Evolutionary conservation across 2,888 invertebrate species (phyloP).

Genomic region (Bibio marci): DNA sequence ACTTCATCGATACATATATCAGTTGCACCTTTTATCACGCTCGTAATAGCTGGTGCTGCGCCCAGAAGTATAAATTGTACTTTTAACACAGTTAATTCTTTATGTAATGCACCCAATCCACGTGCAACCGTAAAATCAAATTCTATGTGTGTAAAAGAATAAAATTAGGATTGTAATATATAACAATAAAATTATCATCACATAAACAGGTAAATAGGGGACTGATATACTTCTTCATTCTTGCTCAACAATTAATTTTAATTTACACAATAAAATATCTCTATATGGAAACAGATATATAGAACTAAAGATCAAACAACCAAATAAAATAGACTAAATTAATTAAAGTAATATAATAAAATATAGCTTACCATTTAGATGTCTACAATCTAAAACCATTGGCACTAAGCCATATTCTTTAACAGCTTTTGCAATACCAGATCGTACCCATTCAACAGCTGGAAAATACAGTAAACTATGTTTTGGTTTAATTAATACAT

Average conservation of each 20-base stretch:
- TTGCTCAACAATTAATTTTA: not conserved
- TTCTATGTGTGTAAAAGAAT: slow-evolving; percentile 27
- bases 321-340: too few relatives aligned
- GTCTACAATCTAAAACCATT: slow-evolving; percentile 66
- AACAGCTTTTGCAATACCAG: slow-evolving; percentile 57
- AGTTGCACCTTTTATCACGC: slow-evolving; percentile 22
- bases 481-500: slow-evolving; percentile 59
- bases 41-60: slow-evolving; percentile 20
- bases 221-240: too few relatives aligned
- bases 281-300: too few relatives aligned
- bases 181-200: not conserved
- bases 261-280: too few relatives aligned
- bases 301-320: too few relatives aligned
- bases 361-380: slow-evolving; percentile 41
- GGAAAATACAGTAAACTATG: slow-evolving; percentile 66
- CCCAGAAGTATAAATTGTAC: slow-evolving; percentile 52
- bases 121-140: slow-evolving; percentile 79
- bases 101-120: slow-evolving; percentile 59
- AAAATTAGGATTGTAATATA: not conserved
- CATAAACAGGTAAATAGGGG: too few relatives aligned
- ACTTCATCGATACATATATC: slow-evolving; percentile 5
- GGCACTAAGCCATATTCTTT: slow-evolving; percentile 53
- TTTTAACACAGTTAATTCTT: slow-evolving; percentile 49
- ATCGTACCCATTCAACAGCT: slow-evolving; percentile 65
- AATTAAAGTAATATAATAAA: too few relatives aligned